Percentiles rank a stretch among this genome's conserved stretches.
Evolutionary conservation across 2,113 vertebrate species (phyloP).

Genomic region (Odontophorus gujanensis): DNA sequence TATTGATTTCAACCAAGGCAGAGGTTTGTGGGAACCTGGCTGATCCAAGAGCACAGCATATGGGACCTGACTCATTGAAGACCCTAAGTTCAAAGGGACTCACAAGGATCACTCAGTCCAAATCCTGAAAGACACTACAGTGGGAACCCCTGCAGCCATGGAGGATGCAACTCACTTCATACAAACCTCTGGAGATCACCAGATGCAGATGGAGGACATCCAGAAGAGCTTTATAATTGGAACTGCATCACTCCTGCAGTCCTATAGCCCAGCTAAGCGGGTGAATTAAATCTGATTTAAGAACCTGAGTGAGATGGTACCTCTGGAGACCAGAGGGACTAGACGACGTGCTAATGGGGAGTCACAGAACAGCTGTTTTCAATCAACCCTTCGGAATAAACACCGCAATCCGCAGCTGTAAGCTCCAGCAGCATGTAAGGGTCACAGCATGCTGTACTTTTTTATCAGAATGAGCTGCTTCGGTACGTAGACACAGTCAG

Average conservation of each 20-base stretch:
- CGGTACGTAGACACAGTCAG: background rate
- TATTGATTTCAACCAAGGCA: background rate
- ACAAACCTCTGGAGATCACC: background rate
- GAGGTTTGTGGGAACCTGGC: background rate
- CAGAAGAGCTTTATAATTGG: fast-evolving
- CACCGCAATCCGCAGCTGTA: background rate
- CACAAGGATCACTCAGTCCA: too few relatives aligned
- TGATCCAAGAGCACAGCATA: background rate
- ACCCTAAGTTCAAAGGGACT: too few relatives aligned
- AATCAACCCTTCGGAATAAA: background rate
- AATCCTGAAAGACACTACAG: background rate
- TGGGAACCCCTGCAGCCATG: background rate
- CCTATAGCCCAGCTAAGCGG: background rate
- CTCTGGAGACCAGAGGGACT: background rate
- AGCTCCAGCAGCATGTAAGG: background rate
- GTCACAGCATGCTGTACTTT: background rate
- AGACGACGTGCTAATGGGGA: background rate
- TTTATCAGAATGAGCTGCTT: background rate
- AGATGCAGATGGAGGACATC: background rate
- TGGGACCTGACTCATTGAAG: background rate
- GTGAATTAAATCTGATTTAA: background rate
- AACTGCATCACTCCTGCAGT: background rate
- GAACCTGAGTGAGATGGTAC: background rate
- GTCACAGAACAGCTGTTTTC: background rate
- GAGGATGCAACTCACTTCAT: background rate